Evolutionary conservation across 2,113 vertebrate species (phyloP).

Genomic region (Chinchilla lanigera): DNA sequence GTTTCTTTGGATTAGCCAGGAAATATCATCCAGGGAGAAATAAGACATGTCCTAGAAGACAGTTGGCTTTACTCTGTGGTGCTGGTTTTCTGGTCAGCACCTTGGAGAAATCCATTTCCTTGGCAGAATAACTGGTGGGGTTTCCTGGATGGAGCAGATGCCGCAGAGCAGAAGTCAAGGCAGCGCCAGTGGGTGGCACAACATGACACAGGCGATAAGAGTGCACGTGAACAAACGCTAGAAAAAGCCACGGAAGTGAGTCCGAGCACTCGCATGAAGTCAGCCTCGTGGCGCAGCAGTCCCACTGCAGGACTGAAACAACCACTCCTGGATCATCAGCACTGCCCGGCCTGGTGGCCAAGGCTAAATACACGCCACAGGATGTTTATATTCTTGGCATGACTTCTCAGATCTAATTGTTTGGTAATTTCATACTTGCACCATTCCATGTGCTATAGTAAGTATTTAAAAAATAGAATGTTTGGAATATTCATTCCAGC

Average conservation of each 20-base stretch:
- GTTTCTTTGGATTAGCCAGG: neutral
- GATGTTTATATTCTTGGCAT: neutral
- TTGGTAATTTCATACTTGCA: neutral
- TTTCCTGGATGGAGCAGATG: neutral
- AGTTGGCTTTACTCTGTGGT: neutral
- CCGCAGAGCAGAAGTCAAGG: conserved; percentile 33
- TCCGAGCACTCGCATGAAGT: conserved; percentile 45
- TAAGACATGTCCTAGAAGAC: neutral
- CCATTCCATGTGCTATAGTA: neutral
- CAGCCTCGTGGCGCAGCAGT: neutral
- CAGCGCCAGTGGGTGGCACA: neutral
- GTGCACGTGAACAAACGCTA: conserved; percentile 31
- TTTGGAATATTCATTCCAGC: neutral
- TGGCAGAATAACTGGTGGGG: neutral
- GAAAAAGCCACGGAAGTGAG: conserved; percentile 18
- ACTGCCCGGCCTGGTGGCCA: neutral
- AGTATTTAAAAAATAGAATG: neutral
- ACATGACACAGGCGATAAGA: conserved; percentile 1
- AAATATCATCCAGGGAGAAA: neutral
- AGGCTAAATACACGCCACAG: neutral
- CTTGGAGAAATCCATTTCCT: conserved; percentile 13
- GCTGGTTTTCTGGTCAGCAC: neutral
- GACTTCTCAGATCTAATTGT: neutral
- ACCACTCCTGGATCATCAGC: neutral
- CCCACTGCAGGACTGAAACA: neutral